Evolutionary conservation across 2,113 vertebrate species (phyloP).

Genomic region (Paradisaea rubra): DNA sequence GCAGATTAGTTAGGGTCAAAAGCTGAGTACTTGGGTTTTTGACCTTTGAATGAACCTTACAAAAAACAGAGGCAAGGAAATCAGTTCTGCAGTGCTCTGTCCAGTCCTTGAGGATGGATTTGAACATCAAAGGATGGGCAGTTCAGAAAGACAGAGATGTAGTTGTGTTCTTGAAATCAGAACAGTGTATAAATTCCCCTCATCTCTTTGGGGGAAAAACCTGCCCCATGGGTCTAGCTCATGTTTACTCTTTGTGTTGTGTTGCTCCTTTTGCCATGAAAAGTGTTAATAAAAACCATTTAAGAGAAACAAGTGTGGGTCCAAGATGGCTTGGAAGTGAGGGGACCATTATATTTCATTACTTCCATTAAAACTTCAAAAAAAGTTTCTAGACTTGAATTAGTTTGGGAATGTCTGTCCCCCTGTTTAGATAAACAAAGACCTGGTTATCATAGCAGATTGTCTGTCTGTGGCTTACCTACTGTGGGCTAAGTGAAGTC

Average conservation of each 20-base stretch:
- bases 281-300: background rate
- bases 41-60: constrained; percentile 71
- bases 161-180: background rate
- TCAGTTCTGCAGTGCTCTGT: constrained; percentile 40
- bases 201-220: background rate
- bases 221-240: background rate
- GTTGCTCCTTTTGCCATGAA: background rate
- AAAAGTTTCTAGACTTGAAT: background rate
- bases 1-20: constrained; percentile 58
- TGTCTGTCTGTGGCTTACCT: background rate
- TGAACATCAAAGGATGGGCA: constrained; percentile 36
- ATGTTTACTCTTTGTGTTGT: background rate
- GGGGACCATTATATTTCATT: background rate
- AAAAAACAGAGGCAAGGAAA: constrained; percentile 51
- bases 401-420: background rate
- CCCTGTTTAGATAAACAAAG: background rate
- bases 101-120: constrained; percentile 9
- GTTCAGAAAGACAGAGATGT: constrained; percentile 10
- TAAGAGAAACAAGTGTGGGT: background rate
- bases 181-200: background rate
- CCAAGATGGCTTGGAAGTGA: background rate
- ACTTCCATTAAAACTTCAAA: background rate
- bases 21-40: constrained; percentile 52
- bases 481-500: background rate
- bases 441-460: background rate